phyloP scores from a whole-genome alignment of 2,797 vertebrate genomes.

The Fundulus diaphanus region DNA sequence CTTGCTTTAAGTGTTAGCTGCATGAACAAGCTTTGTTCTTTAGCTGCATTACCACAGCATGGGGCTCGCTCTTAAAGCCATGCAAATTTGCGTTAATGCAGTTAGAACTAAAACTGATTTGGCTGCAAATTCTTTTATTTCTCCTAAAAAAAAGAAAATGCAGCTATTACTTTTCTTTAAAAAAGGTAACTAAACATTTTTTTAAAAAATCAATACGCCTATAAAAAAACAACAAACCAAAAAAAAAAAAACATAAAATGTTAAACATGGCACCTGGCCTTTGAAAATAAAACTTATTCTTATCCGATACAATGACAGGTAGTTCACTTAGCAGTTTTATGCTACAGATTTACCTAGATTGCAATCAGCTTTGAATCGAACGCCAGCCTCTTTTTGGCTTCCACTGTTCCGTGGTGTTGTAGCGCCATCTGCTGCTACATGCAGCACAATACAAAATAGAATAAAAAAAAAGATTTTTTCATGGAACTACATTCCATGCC shows the following conservation, averaged over 20 bases:
- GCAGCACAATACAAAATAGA: constrained; percentile 84
- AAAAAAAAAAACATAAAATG: constrained; percentile 26
- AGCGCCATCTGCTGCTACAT: constrained; percentile 88
- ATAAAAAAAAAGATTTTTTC: constrained; percentile 79
- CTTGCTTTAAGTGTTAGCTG: constrained; percentile 60
- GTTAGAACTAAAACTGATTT: constrained; percentile 31
- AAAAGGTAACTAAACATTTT: constrained; percentile 31
- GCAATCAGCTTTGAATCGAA: constrained; percentile 84
- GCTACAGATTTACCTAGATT: constrained; percentile 82
- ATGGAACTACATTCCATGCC: constrained; percentile 66
- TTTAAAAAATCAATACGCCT: constrained; percentile 32
- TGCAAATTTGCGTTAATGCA: constrained; percentile 44
- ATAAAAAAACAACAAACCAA: constrained; percentile 40
- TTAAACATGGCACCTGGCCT: constrained; percentile 51
- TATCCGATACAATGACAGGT: constrained; percentile 57
- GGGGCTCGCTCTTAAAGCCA: constrained; percentile 50
- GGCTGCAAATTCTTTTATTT: constrained; percentile 33
- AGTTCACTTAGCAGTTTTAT: constrained; percentile 68
- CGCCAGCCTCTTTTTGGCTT: constrained; percentile 80
- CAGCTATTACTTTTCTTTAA: constrained; percentile 51
- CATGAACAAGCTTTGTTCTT: constrained; percentile 65
- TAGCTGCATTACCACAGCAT: constrained; percentile 50
- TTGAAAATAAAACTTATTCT: constrained; percentile 61
- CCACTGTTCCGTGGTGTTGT: constrained; percentile 85
- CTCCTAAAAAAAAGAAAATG: constrained; percentile 41